A percentile compares a stretch with the other conserved stretches of the same genome.
Evolutionary conservation across 2,888 invertebrate species (phyloP).

Genomic region (Andrena flavipes): DNA sequence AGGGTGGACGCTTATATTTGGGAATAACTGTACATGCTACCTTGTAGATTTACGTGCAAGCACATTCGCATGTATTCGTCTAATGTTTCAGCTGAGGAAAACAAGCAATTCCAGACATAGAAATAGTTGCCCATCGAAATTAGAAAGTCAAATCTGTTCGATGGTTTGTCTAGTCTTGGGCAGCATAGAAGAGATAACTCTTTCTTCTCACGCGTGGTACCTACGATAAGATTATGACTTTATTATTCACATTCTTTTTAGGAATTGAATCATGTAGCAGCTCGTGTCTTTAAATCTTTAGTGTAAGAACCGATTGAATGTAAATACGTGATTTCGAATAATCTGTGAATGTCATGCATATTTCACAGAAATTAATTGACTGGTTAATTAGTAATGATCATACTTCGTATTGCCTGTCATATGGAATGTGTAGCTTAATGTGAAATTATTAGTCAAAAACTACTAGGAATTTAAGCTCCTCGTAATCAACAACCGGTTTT

Average conservation of each 20-base stretch:
- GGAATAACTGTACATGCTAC: too few relatives aligned
- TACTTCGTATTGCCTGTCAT: too few relatives aligned
- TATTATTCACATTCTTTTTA: constrained; percentile 36
- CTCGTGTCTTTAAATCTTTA: background rate
- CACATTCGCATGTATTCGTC: background rate
- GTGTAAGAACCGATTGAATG: background rate
- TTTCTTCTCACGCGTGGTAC: constrained; percentile 17
- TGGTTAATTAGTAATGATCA: background rate
- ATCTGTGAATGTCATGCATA: too few relatives aligned
- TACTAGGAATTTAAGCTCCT: too few relatives aligned
- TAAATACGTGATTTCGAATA: background rate
- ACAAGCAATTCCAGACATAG: constrained; percentile 15
- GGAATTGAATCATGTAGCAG: constrained; percentile 3
- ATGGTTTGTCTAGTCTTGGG: constrained; percentile 1
- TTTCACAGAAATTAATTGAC: background rate
- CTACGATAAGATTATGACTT: constrained; percentile 40
- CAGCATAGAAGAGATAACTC: background rate
- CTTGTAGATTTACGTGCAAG: constrained; percentile 17
- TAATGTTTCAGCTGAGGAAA: constrained; percentile 1
- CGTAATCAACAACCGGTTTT: too few relatives aligned
- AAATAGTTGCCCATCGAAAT: constrained; percentile 30
- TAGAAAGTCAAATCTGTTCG: constrained; percentile 47
- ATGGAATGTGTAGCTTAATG: too few relatives aligned
- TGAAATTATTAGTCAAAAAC: too few relatives aligned
- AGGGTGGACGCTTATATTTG: too few relatives aligned